Conservation (phyloP, 2,888 invertebrate genomes). For the Amblyteles armatorius region DNA sequence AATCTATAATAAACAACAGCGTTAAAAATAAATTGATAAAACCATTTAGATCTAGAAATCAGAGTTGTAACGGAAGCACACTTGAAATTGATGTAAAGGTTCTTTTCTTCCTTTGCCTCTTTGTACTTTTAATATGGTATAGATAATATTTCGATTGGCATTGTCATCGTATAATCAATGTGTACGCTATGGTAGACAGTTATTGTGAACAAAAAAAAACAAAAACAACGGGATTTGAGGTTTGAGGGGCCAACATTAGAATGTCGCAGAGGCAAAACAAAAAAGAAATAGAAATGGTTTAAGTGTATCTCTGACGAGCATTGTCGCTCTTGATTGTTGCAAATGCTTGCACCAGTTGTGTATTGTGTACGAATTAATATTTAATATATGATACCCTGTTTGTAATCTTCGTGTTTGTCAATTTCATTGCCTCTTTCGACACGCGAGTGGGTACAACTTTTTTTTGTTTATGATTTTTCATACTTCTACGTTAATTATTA, state of each 20-base stretch:
- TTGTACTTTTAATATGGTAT: conserved; percentile 39
- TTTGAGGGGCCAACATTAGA: conserved; percentile 53
- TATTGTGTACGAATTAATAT: conserved; percentile 64
- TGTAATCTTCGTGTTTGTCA: conserved; percentile 20
- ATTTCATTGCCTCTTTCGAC: not conserved
- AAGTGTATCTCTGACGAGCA: conserved; percentile 35
- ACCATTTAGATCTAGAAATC: conserved; percentile 14
- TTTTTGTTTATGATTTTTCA: not conserved
- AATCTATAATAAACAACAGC: not conserved
- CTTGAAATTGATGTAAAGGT: conserved; percentile 12
- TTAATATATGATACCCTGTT: conserved; percentile 58
- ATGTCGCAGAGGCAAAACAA: conserved; percentile 31
- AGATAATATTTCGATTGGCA: conserved; percentile 42
- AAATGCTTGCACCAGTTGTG: conserved; percentile 51
- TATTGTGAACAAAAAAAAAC: conserved; percentile 11
- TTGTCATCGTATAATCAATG: conserved; percentile 48
- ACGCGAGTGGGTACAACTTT: conserved; percentile 2
- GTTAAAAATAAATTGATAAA: conserved; percentile 11
- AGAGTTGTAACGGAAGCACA: not conserved
- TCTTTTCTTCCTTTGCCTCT: conserved; percentile 41
- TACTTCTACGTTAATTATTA: not conserved
- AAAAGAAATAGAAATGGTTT: conserved; percentile 23
- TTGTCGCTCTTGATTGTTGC: conserved; percentile 40
- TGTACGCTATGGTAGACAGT: conserved; percentile 29
- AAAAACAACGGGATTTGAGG: conserved; percentile 28